Evolutionary conservation across 2,888 invertebrate genomes (phyloP), one percentile per base, ranked within the genome.

Genomic region (Rhabditoides inermis): DNA sequence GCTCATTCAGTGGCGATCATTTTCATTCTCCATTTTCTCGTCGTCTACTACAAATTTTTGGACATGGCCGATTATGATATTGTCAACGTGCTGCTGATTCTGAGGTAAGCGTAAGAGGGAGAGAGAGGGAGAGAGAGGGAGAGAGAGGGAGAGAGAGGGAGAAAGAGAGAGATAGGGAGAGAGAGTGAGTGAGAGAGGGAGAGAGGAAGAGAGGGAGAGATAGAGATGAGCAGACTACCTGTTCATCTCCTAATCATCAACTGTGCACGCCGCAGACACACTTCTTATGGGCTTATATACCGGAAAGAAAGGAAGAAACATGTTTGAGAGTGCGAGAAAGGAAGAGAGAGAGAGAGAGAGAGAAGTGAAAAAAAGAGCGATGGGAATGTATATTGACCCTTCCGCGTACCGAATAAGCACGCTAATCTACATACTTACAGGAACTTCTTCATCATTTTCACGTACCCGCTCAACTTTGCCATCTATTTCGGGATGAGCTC

Each of bases 401-500:
- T 76, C 51, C n/a, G n/a, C n/a, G n/a, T n/a, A n/a, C n/a, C n/a
- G n/a, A n/a, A n/a, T n/a, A n/a, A n/a, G n/a, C n/a, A n/a, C n/a
- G n/a, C n/a, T n/a, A n/a, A n/a, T n/a, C n/a, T n/a, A n/a, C n/a
- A n/a, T n/a, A n/a, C 72, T 35, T 84, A 88, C 73, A 88, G 88
- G 4, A 90, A 90, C 80, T 88, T 90, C 80, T 86, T 88, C 77
- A 86, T 91, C 57, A 85, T 89, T 54, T 83, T 88, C 37, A 88
- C 88, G 44, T 90, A 90, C 78, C 89, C 89, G 7, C 60, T 80
- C 53, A 90, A 91, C 78, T 90, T 91, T 73, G 89, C 88, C 56
- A 89, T 90, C 61, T 91, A 91, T 75, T 90, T 90, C 77, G 88
- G 89, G 7, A 91, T 91, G 90, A 88, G 88, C 32, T 82, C 88